Conservation (phyloP, 2,797 vertebrate genomes). For the Phylloscopus collybita region DNA sequence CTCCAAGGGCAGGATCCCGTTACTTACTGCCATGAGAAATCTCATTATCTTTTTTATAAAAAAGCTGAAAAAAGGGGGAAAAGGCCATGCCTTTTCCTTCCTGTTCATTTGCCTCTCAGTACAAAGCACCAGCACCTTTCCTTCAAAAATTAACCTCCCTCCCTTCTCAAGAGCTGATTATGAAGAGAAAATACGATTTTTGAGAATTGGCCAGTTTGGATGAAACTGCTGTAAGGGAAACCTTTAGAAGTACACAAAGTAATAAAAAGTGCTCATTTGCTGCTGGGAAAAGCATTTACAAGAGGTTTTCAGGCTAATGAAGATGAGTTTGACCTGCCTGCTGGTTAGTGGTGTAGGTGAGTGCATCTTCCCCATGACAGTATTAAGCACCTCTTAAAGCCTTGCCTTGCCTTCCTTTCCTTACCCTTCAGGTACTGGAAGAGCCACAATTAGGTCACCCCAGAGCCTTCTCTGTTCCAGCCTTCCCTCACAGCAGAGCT, state of each 20-base stretch:
- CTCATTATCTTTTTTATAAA: background rate
- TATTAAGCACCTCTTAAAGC: background rate
- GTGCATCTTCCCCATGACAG: background rate
- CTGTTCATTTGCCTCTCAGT: background rate
- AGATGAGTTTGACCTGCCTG: background rate
- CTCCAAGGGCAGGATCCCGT: background rate
- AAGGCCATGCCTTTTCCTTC: background rate
- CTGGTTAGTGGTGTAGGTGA: background rate
- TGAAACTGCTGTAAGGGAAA: background rate
- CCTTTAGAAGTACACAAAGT: background rate
- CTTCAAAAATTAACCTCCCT: background rate
- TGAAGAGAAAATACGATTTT: background rate
- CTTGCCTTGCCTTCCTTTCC: background rate
- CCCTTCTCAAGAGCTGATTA: background rate
- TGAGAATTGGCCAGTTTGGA: background rate
- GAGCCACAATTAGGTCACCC: fast-evolving
- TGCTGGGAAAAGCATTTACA: background rate
- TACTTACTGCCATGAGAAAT: background rate
- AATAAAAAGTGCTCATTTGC: background rate
- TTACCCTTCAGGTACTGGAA: background rate
- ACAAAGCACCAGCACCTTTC: background rate
- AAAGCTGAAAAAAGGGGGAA: background rate
- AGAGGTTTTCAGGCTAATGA: background rate
- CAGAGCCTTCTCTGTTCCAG: background rate
- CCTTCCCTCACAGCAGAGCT: background rate